Conservation (phyloP, 2,888 invertebrate genomes). For the Myopa tessellatipennis region DNA sequence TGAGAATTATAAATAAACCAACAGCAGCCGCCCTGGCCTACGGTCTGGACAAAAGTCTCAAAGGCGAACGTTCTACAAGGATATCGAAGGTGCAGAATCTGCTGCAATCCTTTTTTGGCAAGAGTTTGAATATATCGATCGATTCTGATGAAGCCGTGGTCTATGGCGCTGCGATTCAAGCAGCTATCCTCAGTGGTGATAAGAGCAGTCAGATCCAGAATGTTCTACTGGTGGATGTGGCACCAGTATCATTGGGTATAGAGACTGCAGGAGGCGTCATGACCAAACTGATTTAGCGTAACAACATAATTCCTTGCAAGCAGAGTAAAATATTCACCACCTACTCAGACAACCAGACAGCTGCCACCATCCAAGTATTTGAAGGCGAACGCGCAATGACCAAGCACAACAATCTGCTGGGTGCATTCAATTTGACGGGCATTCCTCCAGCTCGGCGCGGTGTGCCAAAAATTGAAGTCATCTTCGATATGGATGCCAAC, state of each 20-base stretch:
- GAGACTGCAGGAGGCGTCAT: constrained; percentile 86
- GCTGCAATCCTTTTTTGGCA: constrained; percentile 80
- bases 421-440: constrained; percentile 94
- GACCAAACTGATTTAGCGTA: constrained; percentile 80
- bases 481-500: constrained; percentile 86
- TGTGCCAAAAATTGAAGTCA: constrained; percentile 86
- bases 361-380: constrained; percentile 79
- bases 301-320: constrained; percentile 78
- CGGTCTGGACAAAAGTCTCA: constrained; percentile 86
- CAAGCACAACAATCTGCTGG: constrained; percentile 91
- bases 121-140: constrained; percentile 78
- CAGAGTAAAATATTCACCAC: constrained; percentile 82
- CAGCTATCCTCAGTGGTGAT: constrained; percentile 77
- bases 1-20: constrained; percentile 92
- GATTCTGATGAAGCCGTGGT: constrained; percentile 86
- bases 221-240: constrained; percentile 76
- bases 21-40: constrained; percentile 93
- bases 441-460: constrained; percentile 92
- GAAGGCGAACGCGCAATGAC: constrained; percentile 90
- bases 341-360: constrained; percentile 83
- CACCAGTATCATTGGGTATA: constrained; percentile 78
- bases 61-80: constrained; percentile 81
- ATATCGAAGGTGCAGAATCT: constrained; percentile 83
- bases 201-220: constrained; percentile 81
- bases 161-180: constrained; percentile 80